These are phyloP conservation scores for Morbakka virulenta DNA, from an alignment of 30 jellyfish, hydroid and myxozoan genomes.

Conservation along the genomic window DNA sequence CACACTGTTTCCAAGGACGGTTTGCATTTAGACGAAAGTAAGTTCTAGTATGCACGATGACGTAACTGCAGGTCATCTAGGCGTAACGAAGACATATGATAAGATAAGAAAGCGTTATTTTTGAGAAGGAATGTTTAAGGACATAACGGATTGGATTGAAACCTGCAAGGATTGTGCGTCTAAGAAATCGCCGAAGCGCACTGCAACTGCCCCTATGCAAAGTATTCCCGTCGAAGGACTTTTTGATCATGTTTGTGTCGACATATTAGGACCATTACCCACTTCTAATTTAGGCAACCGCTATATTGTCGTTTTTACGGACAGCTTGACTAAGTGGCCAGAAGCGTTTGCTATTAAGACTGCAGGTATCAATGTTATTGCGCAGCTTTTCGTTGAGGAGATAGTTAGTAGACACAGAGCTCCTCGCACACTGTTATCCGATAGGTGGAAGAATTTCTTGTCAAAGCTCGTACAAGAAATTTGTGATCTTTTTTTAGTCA, in stretches of 20 bases:
- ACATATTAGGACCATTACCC: conserved; percentile 43
- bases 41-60: too few species aligned
- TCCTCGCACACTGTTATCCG: conserved; percentile 37
- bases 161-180: too few species aligned
- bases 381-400: conserved; percentile 18
- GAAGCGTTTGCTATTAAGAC: conserved; percentile 28
- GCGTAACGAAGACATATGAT: conserved; percentile 3
- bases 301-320: conserved; percentile 14
- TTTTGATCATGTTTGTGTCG: background rate
- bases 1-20: background rate
- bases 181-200: background rate
- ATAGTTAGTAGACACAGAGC: conserved; percentile 25
- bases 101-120: background rate
- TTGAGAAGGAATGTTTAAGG: conserved; percentile 5
- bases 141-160: background rate
- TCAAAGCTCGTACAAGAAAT: conserved; percentile 30
- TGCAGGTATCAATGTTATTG: conserved; percentile 20
- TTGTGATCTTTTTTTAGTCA: conserved; percentile 28
- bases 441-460: conserved; percentile 40
- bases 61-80: conserved; percentile 4
- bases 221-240: conserved; percentile 34
- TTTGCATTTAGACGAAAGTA: too few species aligned
- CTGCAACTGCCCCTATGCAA: conserved; percentile 1
- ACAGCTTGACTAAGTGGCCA: conserved; percentile 29
- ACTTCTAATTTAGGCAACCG: conserved; percentile 18